Evolutionary conservation across 2,888 invertebrate species (phyloP), one percentile per base, ranked within the genome.

Genomic region (Andrena praecox): DNA sequence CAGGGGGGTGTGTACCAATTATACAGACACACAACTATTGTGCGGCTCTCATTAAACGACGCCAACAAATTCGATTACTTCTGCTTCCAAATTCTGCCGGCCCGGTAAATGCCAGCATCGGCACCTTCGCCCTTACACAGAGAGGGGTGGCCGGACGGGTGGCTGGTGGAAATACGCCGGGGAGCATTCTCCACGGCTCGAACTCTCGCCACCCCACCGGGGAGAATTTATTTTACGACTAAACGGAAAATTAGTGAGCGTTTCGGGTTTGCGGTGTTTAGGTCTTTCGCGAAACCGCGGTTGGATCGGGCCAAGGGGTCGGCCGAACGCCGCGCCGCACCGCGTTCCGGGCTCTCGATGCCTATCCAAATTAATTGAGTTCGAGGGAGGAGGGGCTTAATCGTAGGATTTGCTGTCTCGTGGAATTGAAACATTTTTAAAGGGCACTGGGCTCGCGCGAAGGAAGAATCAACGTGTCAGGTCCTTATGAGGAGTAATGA

Each of bases 41-140:
- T 91, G 91, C 90, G 91, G 91, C 91, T 91, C 93, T 93, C 93
- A 92, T 93, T 93, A 93, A 93, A 93, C 92, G 93, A 93, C 91
- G 92, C 92, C 92, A 93, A 93, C 93, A 92, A 93, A 93, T 93
- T 93, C 93, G 93, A 93, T 93, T 93, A 93, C 93, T 93, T 92
- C 91, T 91, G 92, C 89, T 93, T 92, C 91, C 90, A 92, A 93
- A 93, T 93, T 93, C 93, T 89, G 91, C 89, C 89, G 89, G 74
- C 88, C 85, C 87, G 84, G 91, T 90, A 90, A 91, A 91, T 90
- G 89, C 86, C 87, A 81, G 86, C 88, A 85, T 87, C 88, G 85
- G 74, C 87, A 87, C 87, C 81, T 84, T 86, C 84, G 83, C 88
- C 88, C 90, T 85, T 85, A 80, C 84, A 74, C 85, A 52, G 70